These are phyloP conservation scores for Chesias legatella DNA, from an alignment of 2,888 invertebrate species.

Conservation along the genomic window DNA sequence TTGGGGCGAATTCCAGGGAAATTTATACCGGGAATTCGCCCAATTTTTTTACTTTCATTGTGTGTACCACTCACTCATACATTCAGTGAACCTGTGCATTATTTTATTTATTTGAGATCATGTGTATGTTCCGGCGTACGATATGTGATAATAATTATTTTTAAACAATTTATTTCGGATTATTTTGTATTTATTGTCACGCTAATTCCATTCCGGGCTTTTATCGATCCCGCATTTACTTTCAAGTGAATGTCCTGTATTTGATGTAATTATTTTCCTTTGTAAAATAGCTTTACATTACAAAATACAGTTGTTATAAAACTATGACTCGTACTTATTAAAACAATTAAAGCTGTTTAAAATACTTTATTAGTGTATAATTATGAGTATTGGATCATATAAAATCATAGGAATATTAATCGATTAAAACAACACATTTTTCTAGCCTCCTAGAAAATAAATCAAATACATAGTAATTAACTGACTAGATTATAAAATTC, in stretches of 20 bases:
- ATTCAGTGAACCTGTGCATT: constrained; percentile 15
- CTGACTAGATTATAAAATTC: constrained; percentile 20
- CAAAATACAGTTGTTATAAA: constrained; percentile 39
- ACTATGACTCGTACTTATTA: constrained; percentile 20
- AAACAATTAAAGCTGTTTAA: constrained; percentile 12
- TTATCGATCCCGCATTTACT: constrained; percentile 48
- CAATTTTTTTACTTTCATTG: too few relatives aligned
- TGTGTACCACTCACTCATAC: constrained; percentile 20
- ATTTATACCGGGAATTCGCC: too few relatives aligned
- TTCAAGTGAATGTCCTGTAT: constrained; percentile 48
- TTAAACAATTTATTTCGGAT: constrained; percentile 35
- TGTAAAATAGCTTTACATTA: constrained; percentile 66
- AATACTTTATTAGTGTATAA: constrained; percentile 18
- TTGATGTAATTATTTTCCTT: constrained; percentile 63
- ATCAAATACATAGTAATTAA: constrained; percentile 6
- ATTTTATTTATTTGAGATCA: constrained; percentile 31
- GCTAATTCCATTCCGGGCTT: constrained; percentile 52
- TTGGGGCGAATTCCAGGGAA: too few relatives aligned
- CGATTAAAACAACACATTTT: not conserved
- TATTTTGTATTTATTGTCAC: constrained; percentile 30
- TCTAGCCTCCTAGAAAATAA: constrained; percentile 1
- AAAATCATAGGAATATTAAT: constrained; percentile 1
- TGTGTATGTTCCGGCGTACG: constrained; percentile 18
- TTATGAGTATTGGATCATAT: constrained; percentile 13
- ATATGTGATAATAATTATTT: constrained; percentile 38